Evolutionary conservation across 2,797 vertebrate genomes (phyloP).

Genomic region (Poeciliopsis paucimaculata): DNA sequence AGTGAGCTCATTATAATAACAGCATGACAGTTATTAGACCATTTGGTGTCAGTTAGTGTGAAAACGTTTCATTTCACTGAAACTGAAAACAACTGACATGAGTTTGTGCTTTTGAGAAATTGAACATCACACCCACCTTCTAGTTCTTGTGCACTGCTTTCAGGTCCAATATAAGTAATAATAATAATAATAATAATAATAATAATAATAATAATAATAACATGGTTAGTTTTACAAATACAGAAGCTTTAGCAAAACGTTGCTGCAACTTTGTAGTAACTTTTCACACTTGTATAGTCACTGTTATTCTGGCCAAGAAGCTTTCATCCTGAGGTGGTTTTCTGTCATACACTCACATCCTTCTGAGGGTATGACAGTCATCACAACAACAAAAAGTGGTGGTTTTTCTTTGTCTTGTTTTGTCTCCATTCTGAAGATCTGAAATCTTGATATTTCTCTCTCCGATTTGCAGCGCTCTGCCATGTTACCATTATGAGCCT

Average conservation of each 20-base stretch:
- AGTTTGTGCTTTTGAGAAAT: no score
- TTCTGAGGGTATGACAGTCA: constrained; percentile 47
- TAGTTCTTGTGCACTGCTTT: no score
- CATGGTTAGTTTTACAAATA: neutral
- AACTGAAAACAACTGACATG: no score
- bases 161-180: no score
- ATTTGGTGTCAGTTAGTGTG: no score
- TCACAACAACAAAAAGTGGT: constrained; percentile 56
- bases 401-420: constrained; percentile 19
- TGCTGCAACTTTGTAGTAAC: neutral
- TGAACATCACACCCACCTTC: no score
- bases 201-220: no score
- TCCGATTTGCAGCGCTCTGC: constrained; percentile 14
- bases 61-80: no score
- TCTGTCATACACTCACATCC: constrained; percentile 17
- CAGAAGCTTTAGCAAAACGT: constrained; percentile 8
- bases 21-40: no score
- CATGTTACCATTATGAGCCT: constrained; percentile 60
- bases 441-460: constrained; percentile 29
- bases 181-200: no score
- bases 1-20: no score
- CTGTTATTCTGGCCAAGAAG: constrained; percentile 37
- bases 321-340: constrained; percentile 15
- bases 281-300: constrained; percentile 3
- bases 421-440: constrained; percentile 26